These are phyloP conservation scores for Pteria penguin DNA, from an alignment of 2,888 invertebrate species.

Conservation along the genomic window DNA sequence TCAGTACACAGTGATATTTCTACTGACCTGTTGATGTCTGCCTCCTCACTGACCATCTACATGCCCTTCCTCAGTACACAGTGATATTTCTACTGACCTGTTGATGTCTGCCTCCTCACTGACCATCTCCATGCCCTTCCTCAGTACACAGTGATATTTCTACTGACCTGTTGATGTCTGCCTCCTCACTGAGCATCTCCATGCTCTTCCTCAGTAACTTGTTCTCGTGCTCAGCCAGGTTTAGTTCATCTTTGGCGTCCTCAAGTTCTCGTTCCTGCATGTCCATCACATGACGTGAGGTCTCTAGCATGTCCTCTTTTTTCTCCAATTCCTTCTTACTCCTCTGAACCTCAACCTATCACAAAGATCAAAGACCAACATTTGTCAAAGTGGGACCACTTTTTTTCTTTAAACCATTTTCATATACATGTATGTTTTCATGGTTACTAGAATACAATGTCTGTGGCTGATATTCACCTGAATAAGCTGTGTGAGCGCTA, in stretches of 20 bases:
- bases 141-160: too few species aligned
- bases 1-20: slow-evolving; percentile 60
- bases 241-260: slow-evolving; percentile 71
- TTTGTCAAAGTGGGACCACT: too few species aligned
- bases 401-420: too few species aligned
- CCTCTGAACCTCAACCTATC: slow-evolving; percentile 74
- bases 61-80: slow-evolving; percentile 70
- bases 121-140: slow-evolving; percentile 68
- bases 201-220: slow-evolving; percentile 67
- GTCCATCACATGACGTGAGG: slow-evolving; percentile 69
- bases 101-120: slow-evolving; percentile 63
- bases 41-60: slow-evolving; percentile 66
- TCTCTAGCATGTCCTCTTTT: slow-evolving; percentile 71
- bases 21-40: slow-evolving; percentile 61
- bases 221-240: slow-evolving; percentile 73
- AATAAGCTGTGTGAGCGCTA: too few species aligned
- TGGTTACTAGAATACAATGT: too few species aligned
- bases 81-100: slow-evolving; percentile 57
- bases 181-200: slow-evolving; percentile 66
- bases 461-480: too few species aligned
- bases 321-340: slow-evolving; percentile 70
- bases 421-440: too few species aligned
- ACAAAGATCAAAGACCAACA: too few species aligned
- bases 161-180: slow-evolving; percentile 61
- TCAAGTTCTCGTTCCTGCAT: slow-evolving; percentile 72